Conservation (phyloP, 64 coral and sea anemone genomes). For the Platygyra sinensis region DNA sequence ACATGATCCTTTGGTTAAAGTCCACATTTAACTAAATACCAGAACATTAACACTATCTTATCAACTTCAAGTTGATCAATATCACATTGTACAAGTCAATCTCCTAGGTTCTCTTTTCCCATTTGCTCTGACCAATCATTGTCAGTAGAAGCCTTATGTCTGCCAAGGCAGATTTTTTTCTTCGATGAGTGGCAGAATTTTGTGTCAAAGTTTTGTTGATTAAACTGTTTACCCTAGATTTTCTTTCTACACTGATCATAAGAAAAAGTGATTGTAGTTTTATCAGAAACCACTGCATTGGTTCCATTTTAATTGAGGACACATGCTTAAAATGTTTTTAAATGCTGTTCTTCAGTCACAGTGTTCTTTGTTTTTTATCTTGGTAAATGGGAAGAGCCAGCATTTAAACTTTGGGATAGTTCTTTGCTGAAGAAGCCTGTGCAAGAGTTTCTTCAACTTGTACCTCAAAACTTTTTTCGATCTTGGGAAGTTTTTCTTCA, state of each 20-base stretch:
- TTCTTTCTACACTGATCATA: constrained; percentile 1
- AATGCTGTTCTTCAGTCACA: constrained; percentile 27
- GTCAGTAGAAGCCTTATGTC: constrained; percentile 51
- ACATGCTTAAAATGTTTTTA: constrained; percentile 39
- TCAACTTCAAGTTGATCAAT: constrained; percentile 29
- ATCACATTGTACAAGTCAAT: constrained; percentile 30
- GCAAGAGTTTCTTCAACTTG: constrained; percentile 3
- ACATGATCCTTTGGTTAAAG: constrained; percentile 12
- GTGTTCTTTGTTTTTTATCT: constrained; percentile 31
- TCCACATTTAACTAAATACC: constrained; percentile 25
- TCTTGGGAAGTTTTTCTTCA: constrained; percentile 16
- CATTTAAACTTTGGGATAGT: constrained; percentile 9
- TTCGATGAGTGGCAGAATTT: constrained; percentile 28
- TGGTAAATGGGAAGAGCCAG: neutral
- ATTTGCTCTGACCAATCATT: constrained; percentile 30
- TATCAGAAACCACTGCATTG: neutral
- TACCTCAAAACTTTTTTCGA: constrained; percentile 19
- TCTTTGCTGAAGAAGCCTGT: constrained; percentile 25
- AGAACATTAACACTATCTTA: constrained; percentile 18
- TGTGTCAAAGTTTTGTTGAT: constrained; percentile 48
- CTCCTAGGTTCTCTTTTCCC: constrained; percentile 20
- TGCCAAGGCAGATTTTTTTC: neutral
- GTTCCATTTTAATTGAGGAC: constrained; percentile 45
- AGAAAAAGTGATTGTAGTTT: neutral
- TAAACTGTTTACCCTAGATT: constrained; percentile 15